phyloP scores from a whole-genome alignment of 1,140 invertebrate species.

The Meloidogyne hapla region DNA sequence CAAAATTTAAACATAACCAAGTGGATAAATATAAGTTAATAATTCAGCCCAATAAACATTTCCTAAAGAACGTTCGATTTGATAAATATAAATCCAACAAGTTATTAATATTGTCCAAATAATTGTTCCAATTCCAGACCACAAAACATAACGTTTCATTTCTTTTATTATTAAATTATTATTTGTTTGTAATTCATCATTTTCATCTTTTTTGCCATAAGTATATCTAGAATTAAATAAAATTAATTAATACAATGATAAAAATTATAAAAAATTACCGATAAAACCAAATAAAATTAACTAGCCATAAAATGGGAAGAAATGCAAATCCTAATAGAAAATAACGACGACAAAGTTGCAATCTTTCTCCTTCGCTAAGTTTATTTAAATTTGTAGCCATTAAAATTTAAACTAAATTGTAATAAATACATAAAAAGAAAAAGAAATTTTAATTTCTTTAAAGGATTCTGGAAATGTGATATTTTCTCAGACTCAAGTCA shows the following conservation, averaged over 20 bases:
- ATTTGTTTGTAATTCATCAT: background rate
- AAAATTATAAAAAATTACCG: background rate
- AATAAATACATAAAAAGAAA: background rate
- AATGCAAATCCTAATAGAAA: slow-evolving; percentile 12
- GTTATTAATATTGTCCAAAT: background rate
- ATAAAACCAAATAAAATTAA: slow-evolving; percentile 24
- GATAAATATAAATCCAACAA: slow-evolving; percentile 16
- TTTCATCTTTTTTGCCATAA: background rate
- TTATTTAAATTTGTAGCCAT: slow-evolving; percentile 7
- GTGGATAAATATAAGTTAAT: slow-evolving; percentile 8
- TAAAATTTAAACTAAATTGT: background rate
- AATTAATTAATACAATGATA: background rate
- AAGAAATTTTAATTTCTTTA: background rate
- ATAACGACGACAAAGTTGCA: slow-evolving; percentile 17
- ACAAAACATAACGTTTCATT: slow-evolving; percentile 11
- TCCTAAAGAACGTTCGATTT: slow-evolving; percentile 8
- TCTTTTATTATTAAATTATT: background rate
- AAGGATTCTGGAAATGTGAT: background rate
- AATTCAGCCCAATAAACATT: background rate
- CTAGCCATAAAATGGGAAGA: slow-evolving; percentile 14
- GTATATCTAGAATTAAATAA: slow-evolving; percentile 1
- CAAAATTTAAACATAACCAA: slow-evolving; percentile 19
- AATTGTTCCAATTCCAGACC: slow-evolving; percentile 7
- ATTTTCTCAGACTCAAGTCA: background rate
- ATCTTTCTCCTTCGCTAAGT: background rate